Evolutionary conservation across 2,888 invertebrate genomes (phyloP).

Genomic region (Adineta ricciae): DNA sequence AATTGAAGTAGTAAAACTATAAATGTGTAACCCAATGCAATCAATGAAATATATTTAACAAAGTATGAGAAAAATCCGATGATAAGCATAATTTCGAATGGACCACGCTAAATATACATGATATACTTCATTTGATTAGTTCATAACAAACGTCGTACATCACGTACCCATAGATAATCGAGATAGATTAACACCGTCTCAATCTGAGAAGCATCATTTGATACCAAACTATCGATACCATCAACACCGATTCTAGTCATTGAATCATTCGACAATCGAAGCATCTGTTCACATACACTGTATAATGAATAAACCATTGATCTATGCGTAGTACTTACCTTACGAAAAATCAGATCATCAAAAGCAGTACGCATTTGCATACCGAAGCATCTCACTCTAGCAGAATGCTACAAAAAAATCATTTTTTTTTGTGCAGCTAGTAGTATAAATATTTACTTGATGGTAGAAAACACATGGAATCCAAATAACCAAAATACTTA

Average conservation of each 20-base stretch:
- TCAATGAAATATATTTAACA: neutral
- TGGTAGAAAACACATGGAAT: neutral
- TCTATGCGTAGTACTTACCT: neutral
- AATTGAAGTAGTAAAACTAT: neutral
- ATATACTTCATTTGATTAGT: no score
- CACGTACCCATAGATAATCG: neutral
- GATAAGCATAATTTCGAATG: neutral
- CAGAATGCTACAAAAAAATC: neutral
- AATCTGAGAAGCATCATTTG: neutral
- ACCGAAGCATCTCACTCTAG: neutral
- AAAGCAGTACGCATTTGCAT: no score
- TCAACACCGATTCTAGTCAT: neutral
- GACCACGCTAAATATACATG: no score
- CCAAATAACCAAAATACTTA: no score
- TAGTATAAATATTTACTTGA: neutral
- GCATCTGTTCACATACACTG: neutral
- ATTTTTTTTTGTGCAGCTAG: no score
- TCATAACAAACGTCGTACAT: no score
- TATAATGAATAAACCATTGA: no score
- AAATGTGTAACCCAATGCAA: neutral
- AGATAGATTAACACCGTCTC: neutral
- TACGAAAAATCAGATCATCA: neutral
- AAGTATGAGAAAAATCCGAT: neutral
- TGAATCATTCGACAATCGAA: neutral
- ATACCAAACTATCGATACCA: neutral